phyloP scores from a whole-genome alignment of 2,888 invertebrate genomes.

The Isoperla grammatica region DNA sequence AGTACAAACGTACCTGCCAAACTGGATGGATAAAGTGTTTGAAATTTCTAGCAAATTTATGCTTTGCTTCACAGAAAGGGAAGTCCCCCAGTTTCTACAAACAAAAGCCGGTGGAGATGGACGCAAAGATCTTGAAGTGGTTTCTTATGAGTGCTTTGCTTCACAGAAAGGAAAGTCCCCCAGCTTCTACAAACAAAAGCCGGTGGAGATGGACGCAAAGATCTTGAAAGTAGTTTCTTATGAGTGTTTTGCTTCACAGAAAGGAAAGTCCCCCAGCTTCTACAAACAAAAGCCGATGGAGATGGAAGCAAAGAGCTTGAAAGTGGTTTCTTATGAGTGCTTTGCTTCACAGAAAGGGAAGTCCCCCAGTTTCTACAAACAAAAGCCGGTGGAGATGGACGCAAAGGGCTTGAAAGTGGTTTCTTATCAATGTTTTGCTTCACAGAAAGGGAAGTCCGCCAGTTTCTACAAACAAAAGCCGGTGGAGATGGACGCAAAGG shows the following conservation, averaged over 20 bases:
- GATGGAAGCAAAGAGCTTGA: slow-evolving; percentile 65
- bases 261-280: slow-evolving; percentile 73
- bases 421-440: too few relatives aligned
- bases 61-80: too few relatives aligned
- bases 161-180: slow-evolving; percentile 82
- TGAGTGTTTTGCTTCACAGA: too few relatives aligned
- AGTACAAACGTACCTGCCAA: slow-evolving; percentile 74
- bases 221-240: slow-evolving; percentile 62
- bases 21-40: slow-evolving; percentile 67
- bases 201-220: slow-evolving; percentile 71
- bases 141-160: too few relatives aligned
- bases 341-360: slow-evolving; percentile 86
- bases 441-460: slow-evolving; percentile 80
- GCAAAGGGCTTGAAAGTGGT: slow-evolving; percentile 60
- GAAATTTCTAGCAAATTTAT: slow-evolving; percentile 65
- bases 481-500: slow-evolving; percentile 68
- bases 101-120: slow-evolving; percentile 67
- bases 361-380: slow-evolving; percentile 73
- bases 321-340: slow-evolving; percentile 71
- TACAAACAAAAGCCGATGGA: slow-evolving; percentile 70
- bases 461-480: slow-evolving; percentile 68
- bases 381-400: slow-evolving; percentile 68
- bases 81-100: slow-evolving; percentile 75
- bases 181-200: slow-evolving; percentile 68
- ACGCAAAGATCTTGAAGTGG: slow-evolving; percentile 62